These are phyloP conservation scores for Anthrax anthrax DNA, from an alignment of 2,888 invertebrate species.

Conservation along the genomic window DNA sequence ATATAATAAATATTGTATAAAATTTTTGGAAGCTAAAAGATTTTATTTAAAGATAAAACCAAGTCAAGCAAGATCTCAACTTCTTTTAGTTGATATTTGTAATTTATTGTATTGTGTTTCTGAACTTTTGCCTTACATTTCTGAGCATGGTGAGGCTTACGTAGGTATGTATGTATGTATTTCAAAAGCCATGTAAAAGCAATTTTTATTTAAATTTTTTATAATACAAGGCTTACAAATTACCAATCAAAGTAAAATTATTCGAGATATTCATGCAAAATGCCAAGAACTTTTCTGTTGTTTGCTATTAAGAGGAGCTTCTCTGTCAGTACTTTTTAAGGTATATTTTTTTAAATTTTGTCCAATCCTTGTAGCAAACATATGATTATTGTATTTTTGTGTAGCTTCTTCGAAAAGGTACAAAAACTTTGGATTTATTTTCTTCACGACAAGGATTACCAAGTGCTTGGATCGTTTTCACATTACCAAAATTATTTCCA, in stretches of 20 bases:
- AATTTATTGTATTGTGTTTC: slow-evolving; percentile 64
- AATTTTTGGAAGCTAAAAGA: background rate
- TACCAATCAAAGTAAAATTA: slow-evolving; percentile 47
- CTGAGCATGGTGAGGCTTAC: slow-evolving; percentile 43
- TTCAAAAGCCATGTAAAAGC: background rate
- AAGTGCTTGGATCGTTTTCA: slow-evolving; percentile 56
- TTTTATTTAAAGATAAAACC: slow-evolving; percentile 39
- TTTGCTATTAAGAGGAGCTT: slow-evolving; percentile 57
- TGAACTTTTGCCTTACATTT: slow-evolving; percentile 56
- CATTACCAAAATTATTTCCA: slow-evolving; percentile 47
- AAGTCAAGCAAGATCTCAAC: slow-evolving; percentile 40
- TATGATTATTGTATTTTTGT: no score
- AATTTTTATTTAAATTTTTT: no score
- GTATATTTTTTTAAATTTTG: slow-evolving; percentile 29
- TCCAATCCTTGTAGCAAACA: no score
- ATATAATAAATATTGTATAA: background rate
- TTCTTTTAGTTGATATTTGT: slow-evolving; percentile 56
- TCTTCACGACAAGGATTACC: slow-evolving; percentile 41
- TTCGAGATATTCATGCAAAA: slow-evolving; percentile 71
- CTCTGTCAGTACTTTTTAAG: slow-evolving; percentile 61
- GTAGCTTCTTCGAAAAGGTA: slow-evolving; percentile 41
- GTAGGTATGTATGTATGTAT: slow-evolving; percentile 20
- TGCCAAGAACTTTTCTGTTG: slow-evolving; percentile 66
- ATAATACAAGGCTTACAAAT: slow-evolving; percentile 42
- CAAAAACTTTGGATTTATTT: slow-evolving; percentile 41